These are phyloP conservation scores for Rapana venosa DNA, from an alignment of 2,888 invertebrate species.

Conservation along the genomic window DNA sequence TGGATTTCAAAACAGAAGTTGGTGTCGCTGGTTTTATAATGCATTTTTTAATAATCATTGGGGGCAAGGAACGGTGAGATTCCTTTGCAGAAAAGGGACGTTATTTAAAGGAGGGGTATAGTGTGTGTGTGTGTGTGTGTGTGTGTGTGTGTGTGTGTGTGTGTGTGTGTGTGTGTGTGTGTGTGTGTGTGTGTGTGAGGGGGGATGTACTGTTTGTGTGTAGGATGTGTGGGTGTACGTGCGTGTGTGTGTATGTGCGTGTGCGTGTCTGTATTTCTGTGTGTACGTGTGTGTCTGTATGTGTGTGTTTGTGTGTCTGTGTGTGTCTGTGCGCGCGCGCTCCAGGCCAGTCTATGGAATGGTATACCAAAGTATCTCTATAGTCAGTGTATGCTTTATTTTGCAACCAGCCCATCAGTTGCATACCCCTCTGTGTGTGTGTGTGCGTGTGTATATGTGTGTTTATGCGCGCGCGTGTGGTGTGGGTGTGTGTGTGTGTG, in stretches of 20 bases:
- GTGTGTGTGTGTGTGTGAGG: too few relatives aligned
- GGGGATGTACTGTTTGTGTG: too few relatives aligned
- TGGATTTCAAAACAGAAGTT: too few relatives aligned
- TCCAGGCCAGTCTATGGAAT: too few relatives aligned
- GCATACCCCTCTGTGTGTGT: too few relatives aligned
- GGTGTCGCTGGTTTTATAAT: too few relatives aligned
- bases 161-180: slow-evolving; percentile 11
- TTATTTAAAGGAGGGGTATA: too few relatives aligned
- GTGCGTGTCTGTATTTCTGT: neutral
- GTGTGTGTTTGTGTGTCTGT: neutral
- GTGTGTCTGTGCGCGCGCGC: neutral
- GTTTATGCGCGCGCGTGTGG: too few relatives aligned
- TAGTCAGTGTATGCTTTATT: neutral
- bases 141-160: neutral
- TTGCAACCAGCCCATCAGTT: neutral
- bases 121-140: neutral
- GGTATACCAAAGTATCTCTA: neutral
- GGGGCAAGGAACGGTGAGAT: too few relatives aligned
- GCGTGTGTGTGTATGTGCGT: neutral
- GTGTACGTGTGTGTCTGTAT: neutral
- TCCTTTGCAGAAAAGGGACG: too few relatives aligned
- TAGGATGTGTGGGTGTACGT: neutral
- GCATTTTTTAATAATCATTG: too few relatives aligned
- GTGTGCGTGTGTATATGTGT: neutral
- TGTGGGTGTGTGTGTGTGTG: slow-evolving; percentile 7